These are phyloP conservation scores for Novumbra hubbsi DNA, from an alignment of 2,797 vertebrate species.

Conservation along the genomic window DNA sequence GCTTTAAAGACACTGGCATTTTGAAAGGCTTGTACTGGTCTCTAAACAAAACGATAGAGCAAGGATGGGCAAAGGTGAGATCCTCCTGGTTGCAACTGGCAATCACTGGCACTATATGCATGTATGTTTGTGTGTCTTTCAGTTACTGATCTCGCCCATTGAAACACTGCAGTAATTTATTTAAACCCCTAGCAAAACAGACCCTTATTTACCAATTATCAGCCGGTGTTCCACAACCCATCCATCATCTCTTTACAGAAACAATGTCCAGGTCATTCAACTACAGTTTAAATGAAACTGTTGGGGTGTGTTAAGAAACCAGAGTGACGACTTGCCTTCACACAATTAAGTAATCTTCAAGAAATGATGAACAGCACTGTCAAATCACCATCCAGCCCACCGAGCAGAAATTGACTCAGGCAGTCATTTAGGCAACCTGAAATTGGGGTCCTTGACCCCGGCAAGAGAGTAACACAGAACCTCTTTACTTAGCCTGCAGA, in stretches of 20 bases:
- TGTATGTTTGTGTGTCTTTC: constrained; percentile 16
- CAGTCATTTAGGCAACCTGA: constrained; percentile 56
- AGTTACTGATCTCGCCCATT: not conserved
- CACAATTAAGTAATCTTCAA: constrained; percentile 12
- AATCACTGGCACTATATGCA: not conserved
- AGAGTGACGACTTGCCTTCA: constrained; percentile 28
- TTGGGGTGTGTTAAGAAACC: not conserved
- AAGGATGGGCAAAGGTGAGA: no score
- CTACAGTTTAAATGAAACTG: not conserved
- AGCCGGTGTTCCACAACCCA: not conserved
- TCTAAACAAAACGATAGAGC: no score
- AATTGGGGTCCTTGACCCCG: constrained; percentile 62
- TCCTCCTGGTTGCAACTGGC: no score
- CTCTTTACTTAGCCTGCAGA: constrained; percentile 24
- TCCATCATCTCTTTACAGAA: not conserved
- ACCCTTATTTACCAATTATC: not conserved
- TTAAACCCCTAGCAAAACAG: not conserved
- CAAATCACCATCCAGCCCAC: constrained; percentile 18
- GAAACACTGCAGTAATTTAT: not conserved
- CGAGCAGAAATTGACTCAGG: constrained; percentile 52
- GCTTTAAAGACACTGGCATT: no score
- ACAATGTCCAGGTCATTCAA: not conserved
- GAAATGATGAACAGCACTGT: not conserved
- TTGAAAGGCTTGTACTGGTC: no score
- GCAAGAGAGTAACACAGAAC: constrained; percentile 45